Evolutionary conservation across 2,113 vertebrate genomes (phyloP).

Genomic region (Mus pahari): DNA sequence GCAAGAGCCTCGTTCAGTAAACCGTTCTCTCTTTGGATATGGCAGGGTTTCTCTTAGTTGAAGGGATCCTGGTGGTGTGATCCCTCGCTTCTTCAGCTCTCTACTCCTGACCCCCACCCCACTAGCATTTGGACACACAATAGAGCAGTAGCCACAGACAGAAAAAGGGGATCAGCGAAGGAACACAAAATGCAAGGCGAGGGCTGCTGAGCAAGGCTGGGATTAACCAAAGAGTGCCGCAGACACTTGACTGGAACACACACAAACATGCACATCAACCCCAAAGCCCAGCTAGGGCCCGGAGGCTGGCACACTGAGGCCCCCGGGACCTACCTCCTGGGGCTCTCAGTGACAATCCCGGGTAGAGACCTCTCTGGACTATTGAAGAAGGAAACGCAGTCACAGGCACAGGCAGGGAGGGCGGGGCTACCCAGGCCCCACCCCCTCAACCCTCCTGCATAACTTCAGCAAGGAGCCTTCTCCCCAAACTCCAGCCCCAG

Average conservation of each 20-base stretch:
- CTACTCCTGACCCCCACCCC: not conserved
- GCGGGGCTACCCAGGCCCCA: not conserved
- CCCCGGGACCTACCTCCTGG: constrained; percentile 82
- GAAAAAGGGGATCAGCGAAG: not conserved
- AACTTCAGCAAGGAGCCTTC: not conserved
- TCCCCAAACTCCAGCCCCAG: not conserved
- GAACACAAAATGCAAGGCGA: constrained; percentile 29
- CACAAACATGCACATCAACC: constrained; percentile 47
- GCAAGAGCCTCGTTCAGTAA: not conserved
- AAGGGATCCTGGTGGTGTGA: not conserved
- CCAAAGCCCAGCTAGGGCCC: not conserved
- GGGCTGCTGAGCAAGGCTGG: not conserved
- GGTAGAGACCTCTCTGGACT: constrained; percentile 85
- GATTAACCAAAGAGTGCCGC: not conserved
- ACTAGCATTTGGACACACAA: constrained; percentile 15
- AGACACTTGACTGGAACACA: not conserved
- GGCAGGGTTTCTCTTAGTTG: not conserved
- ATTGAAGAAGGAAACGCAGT: constrained; percentile 85
- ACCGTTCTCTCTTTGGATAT: not conserved
- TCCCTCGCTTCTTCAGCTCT: not conserved
- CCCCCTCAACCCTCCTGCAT: not conserved
- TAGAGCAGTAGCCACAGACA: constrained; percentile 53
- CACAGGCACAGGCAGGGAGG: constrained; percentile 65
- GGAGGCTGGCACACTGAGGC: constrained; percentile 69
- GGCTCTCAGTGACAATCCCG: constrained; percentile 81